Evolutionary conservation across 2,888 invertebrate species (phyloP), one percentile per base, ranked within the genome.

Genomic region (Folsomia manolachei): DNA sequence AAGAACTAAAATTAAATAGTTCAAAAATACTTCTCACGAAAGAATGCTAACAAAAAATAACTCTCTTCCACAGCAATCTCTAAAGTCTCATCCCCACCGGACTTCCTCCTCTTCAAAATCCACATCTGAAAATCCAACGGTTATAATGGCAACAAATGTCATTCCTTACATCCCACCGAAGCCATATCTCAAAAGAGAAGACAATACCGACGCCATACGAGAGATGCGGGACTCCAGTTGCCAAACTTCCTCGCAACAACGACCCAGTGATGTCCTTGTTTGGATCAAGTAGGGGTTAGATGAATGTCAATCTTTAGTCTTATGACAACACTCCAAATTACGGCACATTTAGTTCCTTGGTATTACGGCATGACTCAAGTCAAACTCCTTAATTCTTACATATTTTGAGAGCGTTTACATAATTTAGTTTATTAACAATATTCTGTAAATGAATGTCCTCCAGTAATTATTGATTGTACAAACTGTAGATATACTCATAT

Each of bases 1-100:
- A 64, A 70, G 27, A 9, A 69, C 4, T 27, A 4, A 52, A 53
- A 56, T 2, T 52, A 52, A 70, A 51, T 11, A 52, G 19, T n/a
- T 19, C n/a, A 14, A 19, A 56, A 19, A 56, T 14, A 56, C 18
- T n/a, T 56, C 18, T 4, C 18, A 56, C 4, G 7, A 4, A 7
- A 4, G 4, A 7, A 14, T 7, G 19, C 19, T 56, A 56, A n/a
- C n/a, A n/a, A 21, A 56, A 56, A 56, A 14, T 19, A 14, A 56
- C 56, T 7, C 56, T 7, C 56, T n/a, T 4, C n/a, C 24, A 1
- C 27, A 52, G 56, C 56, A 7, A 7, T n/a, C 56, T n/a, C 4
- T 1, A 39, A 52, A 64, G 14, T 11, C 23, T 27, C 51, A n/a
- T 23, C 27, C 21, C 69, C 27, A 67, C 7, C 19, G 21, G 56